A percentile compares a stretch with the other conserved stretches of the same genome.
These are phyloP conservation scores for Odontesthes bonariensis DNA, from an alignment of 2,113 vertebrate genomes.

Conservation along the genomic window DNA sequence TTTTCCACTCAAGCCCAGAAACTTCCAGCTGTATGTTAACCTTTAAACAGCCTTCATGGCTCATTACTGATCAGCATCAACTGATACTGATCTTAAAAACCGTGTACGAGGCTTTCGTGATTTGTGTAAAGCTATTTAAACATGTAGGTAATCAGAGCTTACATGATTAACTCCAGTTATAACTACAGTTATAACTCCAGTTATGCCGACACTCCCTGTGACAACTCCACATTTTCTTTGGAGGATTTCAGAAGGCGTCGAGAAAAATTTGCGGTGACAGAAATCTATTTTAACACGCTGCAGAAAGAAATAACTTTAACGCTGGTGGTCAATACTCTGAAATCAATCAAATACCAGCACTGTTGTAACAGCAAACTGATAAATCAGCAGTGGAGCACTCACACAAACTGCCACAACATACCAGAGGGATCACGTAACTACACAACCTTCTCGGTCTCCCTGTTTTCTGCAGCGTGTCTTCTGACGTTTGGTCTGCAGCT, in stretches of 20 bases:
- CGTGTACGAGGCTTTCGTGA: no score
- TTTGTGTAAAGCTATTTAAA: not conserved
- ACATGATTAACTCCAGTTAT: no score
- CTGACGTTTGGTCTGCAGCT: conserved; percentile 19
- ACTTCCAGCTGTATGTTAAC: conserved; percentile 77
- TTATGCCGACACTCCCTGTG: not conserved
- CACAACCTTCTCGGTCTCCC: conserved; percentile 46
- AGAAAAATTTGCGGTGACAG: not conserved
- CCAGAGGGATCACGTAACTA: conserved; percentile 59
- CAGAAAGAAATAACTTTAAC: not conserved
- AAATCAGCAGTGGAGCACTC: conserved; percentile 37
- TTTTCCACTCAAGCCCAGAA: conserved; percentile 74
- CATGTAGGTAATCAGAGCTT: no score
- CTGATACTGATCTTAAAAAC: not conserved
- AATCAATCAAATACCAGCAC: conserved; percentile 5
- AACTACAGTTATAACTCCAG: no score
- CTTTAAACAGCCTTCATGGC: conserved; percentile 11
- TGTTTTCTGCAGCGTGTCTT: conserved; percentile 43
- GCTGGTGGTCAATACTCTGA: not conserved
- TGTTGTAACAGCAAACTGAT: conserved; percentile 13
- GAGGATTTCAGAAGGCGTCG: not conserved
- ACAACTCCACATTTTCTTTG: not conserved
- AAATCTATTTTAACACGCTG: not conserved
- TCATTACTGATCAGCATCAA: not conserved
- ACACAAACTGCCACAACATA: conserved; percentile 62